Percentiles rank a stretch among this genome's conserved stretches.
These are phyloP conservation scores for Aphaenogaster ashmeadi DNA, from an alignment of 1,140 invertebrate species.

Conservation along the genomic window DNA sequence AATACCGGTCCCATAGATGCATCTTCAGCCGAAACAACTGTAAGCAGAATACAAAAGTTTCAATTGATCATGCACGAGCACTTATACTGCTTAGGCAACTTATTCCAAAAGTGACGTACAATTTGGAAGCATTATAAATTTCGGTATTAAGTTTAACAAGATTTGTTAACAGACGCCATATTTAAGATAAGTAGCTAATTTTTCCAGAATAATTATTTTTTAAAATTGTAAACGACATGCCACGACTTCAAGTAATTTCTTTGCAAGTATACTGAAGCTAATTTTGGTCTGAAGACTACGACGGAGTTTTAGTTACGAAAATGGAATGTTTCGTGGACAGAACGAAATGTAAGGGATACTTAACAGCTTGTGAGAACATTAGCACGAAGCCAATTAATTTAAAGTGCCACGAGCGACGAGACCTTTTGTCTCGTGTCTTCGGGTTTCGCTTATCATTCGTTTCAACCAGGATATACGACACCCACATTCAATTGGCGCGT, in stretches of 20 bases:
- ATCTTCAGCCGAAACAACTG: constrained; percentile 88
- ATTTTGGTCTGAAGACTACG: background rate
- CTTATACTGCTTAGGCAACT: background rate
- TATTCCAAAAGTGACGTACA: background rate
- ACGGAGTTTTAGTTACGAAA: background rate
- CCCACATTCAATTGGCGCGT: constrained; percentile 76
- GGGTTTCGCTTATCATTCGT: constrained; percentile 69
- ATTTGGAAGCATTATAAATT: constrained; percentile 24
- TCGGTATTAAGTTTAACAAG: background rate
- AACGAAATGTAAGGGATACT: constrained; percentile 29
- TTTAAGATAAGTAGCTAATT: background rate
- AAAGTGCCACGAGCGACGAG: constrained; percentile 45
- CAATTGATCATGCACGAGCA: background rate
- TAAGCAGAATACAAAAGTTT: constrained; percentile 28
- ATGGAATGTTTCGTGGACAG: background rate
- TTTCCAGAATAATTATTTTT: background rate
- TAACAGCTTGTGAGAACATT: constrained; percentile 42
- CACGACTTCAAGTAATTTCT: background rate
- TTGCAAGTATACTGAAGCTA: background rate
- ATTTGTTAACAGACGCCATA: background rate
- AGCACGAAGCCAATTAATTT: constrained; percentile 54
- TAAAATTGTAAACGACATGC: constrained; percentile 4
- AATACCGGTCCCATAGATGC: constrained; percentile 95
- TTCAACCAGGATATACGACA: constrained; percentile 74
- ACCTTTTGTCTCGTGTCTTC: constrained; percentile 66